These are phyloP conservation scores for Drosophila sechellia DNA, from an alignment of 1,140 invertebrate species.

Conservation along the genomic window DNA sequence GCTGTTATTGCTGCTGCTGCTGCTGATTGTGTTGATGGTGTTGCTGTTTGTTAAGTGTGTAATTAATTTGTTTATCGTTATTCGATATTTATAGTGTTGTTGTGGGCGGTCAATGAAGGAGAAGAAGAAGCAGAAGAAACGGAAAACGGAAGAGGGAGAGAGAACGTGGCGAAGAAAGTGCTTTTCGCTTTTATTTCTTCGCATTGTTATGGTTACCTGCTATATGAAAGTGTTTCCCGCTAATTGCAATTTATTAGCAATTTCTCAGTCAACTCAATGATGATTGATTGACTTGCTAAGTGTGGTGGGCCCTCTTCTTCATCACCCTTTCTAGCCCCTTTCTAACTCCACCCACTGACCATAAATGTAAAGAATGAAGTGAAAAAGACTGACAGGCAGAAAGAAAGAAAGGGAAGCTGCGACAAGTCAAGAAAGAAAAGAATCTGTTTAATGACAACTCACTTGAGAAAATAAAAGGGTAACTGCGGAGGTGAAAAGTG, in stretches of 20 bases:
- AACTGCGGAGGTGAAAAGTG: slow-evolving; percentile 69
- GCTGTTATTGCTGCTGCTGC: slow-evolving; percentile 28
- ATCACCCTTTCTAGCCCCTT: background rate
- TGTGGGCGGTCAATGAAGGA: slow-evolving; percentile 34
- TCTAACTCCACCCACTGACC: slow-evolving; percentile 12
- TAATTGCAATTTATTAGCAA: slow-evolving; percentile 61
- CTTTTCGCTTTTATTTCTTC: slow-evolving; percentile 45
- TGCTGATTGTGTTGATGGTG: slow-evolving; percentile 16
- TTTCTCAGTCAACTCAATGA: slow-evolving; percentile 52
- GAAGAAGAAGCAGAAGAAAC: background rate
- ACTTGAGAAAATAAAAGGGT: slow-evolving; percentile 25
- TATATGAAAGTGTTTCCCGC: slow-evolving; percentile 44
- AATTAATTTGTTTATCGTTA: slow-evolving; percentile 46
- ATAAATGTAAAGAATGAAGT: slow-evolving; percentile 7
- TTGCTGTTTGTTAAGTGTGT: slow-evolving; percentile 25
- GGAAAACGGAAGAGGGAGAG: slow-evolving; percentile 15
- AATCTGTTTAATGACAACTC: slow-evolving; percentile 61
- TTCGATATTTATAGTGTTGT: slow-evolving; percentile 38
- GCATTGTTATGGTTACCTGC: slow-evolving; percentile 23
- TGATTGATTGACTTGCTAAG: slow-evolving; percentile 50
- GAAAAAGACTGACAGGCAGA: background rate
- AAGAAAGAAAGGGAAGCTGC: slow-evolving; percentile 33
- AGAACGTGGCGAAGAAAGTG: slow-evolving; percentile 35
- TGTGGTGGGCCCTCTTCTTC: background rate
- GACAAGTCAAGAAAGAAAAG: slow-evolving; percentile 30